Base-by-base conservation (phyloP, 2,113 vertebrate species). In the Aepyceros melampus region DNA sequence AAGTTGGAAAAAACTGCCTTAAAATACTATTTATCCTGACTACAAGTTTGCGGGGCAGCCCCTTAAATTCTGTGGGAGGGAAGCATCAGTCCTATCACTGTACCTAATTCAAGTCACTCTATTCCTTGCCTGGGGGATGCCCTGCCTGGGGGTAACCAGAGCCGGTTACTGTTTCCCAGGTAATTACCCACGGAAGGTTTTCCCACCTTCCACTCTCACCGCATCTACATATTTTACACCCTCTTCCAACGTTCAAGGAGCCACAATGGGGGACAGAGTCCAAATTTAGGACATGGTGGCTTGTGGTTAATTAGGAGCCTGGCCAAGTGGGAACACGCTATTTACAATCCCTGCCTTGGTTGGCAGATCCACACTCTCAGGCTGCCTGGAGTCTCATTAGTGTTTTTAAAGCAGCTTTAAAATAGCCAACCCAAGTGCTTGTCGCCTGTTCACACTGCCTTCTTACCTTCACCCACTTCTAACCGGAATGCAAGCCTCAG, bases 291-390 rank as follows among this genome's bases (percentile, higher is more conserved):
- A 88, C 33, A 0, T 0, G 40, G 97, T 58, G 94, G 97, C 95
- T 97, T 95, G 97, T 64, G 97, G 98, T 96, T 93, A 96, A 95
- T 97, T 97, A 95, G 87, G 95, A 92, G 58, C 7, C 82, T 60
- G 0, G 49, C 91, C 96, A 36, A 36, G 6, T 1, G 53, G n/a
- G 45, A 82, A 36, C n/a, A 14, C 23, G 2, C 83, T 84, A 53
- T 71, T 93, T 85, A 74, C 64, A 62, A 2, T 2, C n/a, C 93
- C 79, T 7, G 71, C 90, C 90, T 76, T 78, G 49, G 83, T 2
- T 33, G 90, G 88, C 62, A 40, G 82, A 79, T 47, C n/a, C 83
- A 9, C 40, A 56, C 71, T 47, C 33, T 4, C 5, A 51, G 78
- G 55, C 87, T 56, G 62, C 79, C 74, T 56, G 19, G 84, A 74